Conservation (phyloP, 2,113 vertebrate species). For the Crypturellus undulatus region DNA sequence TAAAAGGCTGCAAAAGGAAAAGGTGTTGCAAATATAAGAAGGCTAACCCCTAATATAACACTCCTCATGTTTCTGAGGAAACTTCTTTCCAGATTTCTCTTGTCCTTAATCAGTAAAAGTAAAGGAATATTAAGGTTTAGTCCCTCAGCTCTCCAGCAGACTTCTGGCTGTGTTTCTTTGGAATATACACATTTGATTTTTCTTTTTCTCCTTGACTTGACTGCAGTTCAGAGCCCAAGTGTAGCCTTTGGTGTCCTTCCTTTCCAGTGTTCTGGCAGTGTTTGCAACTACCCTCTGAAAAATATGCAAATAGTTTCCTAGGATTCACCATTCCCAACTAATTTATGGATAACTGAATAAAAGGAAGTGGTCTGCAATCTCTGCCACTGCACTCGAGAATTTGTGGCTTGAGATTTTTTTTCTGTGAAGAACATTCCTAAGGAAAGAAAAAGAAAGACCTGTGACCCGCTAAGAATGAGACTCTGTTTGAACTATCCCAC, state of each 20-base stretch:
- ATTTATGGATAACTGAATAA: background rate
- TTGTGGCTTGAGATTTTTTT: background rate
- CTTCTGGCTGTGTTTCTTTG: background rate
- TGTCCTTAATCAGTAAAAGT: background rate
- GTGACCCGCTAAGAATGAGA: background rate
- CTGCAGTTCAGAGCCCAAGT: background rate
- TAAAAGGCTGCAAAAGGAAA: background rate
- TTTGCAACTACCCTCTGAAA: background rate
- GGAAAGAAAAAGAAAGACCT: background rate
- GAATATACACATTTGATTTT: background rate
- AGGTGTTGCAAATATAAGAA: rapidly evolving
- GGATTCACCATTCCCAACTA: background rate
- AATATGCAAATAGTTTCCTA: background rate
- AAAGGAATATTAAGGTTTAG: background rate
- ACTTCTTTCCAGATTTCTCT: background rate
- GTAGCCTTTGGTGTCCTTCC: background rate
- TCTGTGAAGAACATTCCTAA: background rate
- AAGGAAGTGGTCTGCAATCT: background rate
- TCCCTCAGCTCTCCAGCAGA: background rate
- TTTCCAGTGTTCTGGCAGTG: background rate
- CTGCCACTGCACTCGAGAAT: background rate
- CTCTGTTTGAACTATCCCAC: constrained; percentile 11
- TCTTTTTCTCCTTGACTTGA: background rate
- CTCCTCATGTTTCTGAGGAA: background rate
- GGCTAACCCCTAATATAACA: background rate